Evolutionary conservation across 2,888 invertebrate species (phyloP), one percentile per base, ranked within the genome.

Genomic region (Athetis lepigone): DNA sequence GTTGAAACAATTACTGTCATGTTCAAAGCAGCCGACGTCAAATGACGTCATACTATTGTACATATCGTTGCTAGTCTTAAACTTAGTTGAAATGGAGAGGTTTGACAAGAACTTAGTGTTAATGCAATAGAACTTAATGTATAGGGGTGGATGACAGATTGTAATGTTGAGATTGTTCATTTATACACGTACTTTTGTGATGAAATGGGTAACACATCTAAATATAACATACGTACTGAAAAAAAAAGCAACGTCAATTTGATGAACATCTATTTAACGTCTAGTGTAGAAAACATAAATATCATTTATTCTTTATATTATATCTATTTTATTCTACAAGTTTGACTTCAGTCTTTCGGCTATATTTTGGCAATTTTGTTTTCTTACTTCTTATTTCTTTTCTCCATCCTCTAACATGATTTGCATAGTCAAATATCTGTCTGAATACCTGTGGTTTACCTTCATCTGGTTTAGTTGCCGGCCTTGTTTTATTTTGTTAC

Each of bases 1-100:
- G 66, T 39, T 43, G 11, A 37, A 55, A 66, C 66, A 46, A 56
- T 63, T 18, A 45, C 23, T 21, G 25, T 16, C 54, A 33, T 19
- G 19, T 37, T 54, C 1, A n/a, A 50, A 54, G 42, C 6, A 0
- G 33, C 29, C 37, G 59, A 51, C 54, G 23, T 18, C 21, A 19
- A 23, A 25, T 59, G 67, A 59, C 67, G 73, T 54, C 72, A 37
- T 13, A 29, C 16, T 11, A 60, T 55, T 51, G 52, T 52, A 27
- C n/a, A 43, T 45, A n/a, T n/a, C n/a, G 36, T 19, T 13, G 36
- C 46, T 29, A 42, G 50, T 63, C 39, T 49, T 8, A 5, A 23
- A 45, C 21, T 70, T 36, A 40, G 39, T 8, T 37, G n/a, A 27
- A 29, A 46, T 40, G 19, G 7, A 33, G 23, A 33, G 37, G 40